Evolutionary conservation across 1,140 invertebrate genomes (phyloP).

Genomic region (Drosophila elegans): DNA sequence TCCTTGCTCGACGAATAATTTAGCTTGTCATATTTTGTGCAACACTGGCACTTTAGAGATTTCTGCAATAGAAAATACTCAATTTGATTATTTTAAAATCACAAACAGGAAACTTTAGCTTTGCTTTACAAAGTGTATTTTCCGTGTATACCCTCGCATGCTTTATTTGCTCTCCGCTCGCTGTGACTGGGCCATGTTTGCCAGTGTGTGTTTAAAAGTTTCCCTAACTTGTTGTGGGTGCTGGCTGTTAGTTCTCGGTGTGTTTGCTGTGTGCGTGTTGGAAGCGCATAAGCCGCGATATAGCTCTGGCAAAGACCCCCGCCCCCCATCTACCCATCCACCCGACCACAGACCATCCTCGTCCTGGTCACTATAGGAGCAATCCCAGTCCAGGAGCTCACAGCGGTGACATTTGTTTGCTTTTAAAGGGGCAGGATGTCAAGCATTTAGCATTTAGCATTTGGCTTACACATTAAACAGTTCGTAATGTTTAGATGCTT

Average conservation of each 20-base stretch:
- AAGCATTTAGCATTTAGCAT: constrained; percentile 75
- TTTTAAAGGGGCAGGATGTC: constrained; percentile 63
- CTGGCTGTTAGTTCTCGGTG: constrained; percentile 35
- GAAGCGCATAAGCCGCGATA: constrained; percentile 53
- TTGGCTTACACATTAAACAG: constrained; percentile 58
- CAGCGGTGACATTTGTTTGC: constrained; percentile 71
- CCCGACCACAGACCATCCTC: background rate
- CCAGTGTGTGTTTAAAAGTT: constrained; percentile 64
- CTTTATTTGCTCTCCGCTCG: constrained; percentile 60
- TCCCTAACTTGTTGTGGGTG: constrained; percentile 66
- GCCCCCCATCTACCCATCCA: no score
- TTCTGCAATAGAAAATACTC: background rate
- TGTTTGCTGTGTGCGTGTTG: constrained; percentile 62
- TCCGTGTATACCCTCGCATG: constrained; percentile 26
- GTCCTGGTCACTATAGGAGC: constrained; percentile 1
- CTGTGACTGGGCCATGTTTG: constrained; percentile 39
- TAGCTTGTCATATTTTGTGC: no score
- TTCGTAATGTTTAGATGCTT: constrained; percentile 34
- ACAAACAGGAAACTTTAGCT: no score
- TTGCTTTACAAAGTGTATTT: background rate
- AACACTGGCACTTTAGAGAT: background rate
- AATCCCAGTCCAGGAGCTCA: constrained; percentile 26
- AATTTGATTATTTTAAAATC: no score
- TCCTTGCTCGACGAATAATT: no score
- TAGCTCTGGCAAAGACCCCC: constrained; percentile 13